Evolutionary conservation across 2,113 vertebrate genomes (phyloP).

Genomic region (Vulpes vulpes): DNA sequence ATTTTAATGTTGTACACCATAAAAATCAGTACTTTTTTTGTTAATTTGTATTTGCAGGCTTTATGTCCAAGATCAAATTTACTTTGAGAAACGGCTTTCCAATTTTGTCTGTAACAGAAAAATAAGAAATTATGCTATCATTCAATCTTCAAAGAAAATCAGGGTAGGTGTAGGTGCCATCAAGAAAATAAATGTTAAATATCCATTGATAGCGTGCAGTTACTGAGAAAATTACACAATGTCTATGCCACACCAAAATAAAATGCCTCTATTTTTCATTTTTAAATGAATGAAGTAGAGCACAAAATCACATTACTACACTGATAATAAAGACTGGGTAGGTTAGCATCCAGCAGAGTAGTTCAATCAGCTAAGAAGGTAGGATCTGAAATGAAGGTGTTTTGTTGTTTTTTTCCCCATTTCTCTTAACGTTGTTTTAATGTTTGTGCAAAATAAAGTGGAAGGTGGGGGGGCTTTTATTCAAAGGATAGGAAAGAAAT

Average conservation of each 20-base stretch:
- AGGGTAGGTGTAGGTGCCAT: background rate
- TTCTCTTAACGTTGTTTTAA: constrained; percentile 16
- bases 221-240: constrained; percentile 3
- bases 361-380: background rate
- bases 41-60: constrained; percentile 17
- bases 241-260: background rate
- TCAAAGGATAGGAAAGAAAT: background rate
- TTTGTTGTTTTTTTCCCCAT: background rate
- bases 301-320: background rate
- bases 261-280: constrained; percentile 36
- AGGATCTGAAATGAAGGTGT: background rate
- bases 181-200: constrained; percentile 33
- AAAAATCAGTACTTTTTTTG: background rate
- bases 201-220: background rate
- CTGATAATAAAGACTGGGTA: background rate
- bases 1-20: background rate
- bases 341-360: background rate
- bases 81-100: constrained; percentile 50
- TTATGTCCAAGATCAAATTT: constrained; percentile 50
- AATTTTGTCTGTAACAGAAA: background rate
- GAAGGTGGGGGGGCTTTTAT: background rate
- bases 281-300: background rate
- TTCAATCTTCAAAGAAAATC: constrained; percentile 24
- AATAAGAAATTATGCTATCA: background rate
- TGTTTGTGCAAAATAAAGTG: background rate